Evolutionary conservation across 2,797 vertebrate species (phyloP), one percentile per base, ranked within the genome.

Genomic region (Cyclura pinguis): DNA sequence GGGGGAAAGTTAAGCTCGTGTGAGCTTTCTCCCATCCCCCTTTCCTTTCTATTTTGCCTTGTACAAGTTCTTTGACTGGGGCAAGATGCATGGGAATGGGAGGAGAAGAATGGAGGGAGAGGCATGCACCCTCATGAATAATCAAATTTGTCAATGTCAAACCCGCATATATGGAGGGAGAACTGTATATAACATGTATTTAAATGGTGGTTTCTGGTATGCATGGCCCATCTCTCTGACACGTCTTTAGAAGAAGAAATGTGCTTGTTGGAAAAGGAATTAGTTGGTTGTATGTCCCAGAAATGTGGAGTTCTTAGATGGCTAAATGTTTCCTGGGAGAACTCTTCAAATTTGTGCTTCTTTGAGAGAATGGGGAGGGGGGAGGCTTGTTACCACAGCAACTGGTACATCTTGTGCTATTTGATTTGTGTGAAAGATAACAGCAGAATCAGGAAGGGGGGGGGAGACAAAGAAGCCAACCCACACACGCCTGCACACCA

Each of bases 351-450:
- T 35, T 84, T 59, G 94, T 93, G 91, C 93, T 89, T 90, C 77
- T 87, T 73, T 84, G 38, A 42, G 50, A 87, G 42, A 35, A 29
- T 47, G 32, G 42, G 32, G 13, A 29, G 22, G 14, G 24, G 29
- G 16, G 64, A 32, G 80, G 1, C 95, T 92, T 96, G 92, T 96
- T 96, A 95, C 93, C 92, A 95, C 90, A 95, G 94, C 95, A 95
- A 96, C 95, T 92, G 93, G 95, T 94, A 96, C 96, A 93, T 95
- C 94, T 95, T 96, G 96, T 97, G 93, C 96, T 95, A 84, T 93
- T 95, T 95, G 89, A 67, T 88, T 86, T 91, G 89, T 91, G 90
- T 90, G 93, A 96, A 95, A 95, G 94, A 92, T 91, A 92, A 69
- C 94, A 96, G 87, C 84, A 92, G 89, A 94, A 89, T 92, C 92